Percentiles rank a stretch among this genome's conserved stretches.
phyloP scores from a whole-genome alignment of 2,797 vertebrate genomes.

The Peromyscus attwateri region DNA sequence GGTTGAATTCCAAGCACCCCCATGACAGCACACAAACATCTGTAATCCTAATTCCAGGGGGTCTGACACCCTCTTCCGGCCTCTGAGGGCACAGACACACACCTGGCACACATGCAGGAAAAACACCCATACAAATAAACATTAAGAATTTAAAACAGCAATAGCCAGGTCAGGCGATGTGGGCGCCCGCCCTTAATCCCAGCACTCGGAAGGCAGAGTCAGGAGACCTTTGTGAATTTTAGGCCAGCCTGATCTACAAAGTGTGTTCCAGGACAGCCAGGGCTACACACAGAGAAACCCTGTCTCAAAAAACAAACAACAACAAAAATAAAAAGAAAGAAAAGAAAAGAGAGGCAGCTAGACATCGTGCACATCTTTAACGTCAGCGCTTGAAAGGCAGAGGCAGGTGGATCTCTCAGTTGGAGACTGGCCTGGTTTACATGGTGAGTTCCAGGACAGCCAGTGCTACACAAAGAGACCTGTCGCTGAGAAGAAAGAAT shows the following conservation, averaged over 20 bases:
- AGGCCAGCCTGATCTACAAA: not conserved
- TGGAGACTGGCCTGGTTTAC: not conserved
- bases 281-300: not conserved
- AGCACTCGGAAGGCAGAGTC: not conserved
- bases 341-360: not conserved
- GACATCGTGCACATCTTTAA: not conserved
- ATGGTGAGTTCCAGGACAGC: not conserved
- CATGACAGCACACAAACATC: too few relatives aligned
- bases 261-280: not conserved
- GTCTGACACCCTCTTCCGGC: too few relatives aligned
- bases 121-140: too few relatives aligned
- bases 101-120: too few relatives aligned
- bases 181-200: not conserved
- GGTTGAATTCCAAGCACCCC: too few relatives aligned
- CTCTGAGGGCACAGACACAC: too few relatives aligned
- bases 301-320: too few relatives aligned
- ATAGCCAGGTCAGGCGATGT: too few relatives aligned
- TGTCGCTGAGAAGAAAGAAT: too few relatives aligned
- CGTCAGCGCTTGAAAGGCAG: not conserved
- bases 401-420: not conserved
- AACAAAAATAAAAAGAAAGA: not conserved
- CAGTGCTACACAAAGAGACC: not conserved
- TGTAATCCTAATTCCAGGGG: too few relatives aligned
- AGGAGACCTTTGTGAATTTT: not conserved
- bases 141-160: too few relatives aligned